Base-by-base conservation (phyloP, 2,888 invertebrate species). In the Torymus texanus region DNA sequence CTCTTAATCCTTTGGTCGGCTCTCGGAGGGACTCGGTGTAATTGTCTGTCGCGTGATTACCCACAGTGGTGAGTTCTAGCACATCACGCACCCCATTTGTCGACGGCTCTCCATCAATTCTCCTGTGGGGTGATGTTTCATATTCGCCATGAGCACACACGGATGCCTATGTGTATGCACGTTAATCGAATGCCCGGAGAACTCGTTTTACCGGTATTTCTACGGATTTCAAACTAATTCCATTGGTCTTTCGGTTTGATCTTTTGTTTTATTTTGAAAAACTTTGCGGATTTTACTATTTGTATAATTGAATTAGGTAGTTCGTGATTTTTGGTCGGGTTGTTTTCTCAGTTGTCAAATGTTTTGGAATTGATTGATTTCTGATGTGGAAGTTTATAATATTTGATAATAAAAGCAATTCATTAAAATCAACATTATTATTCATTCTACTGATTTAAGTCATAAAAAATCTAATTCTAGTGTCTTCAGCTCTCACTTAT, bases 1-100 rank as follows among this genome's bases (percentile, higher is more conserved):
- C 84, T 84, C 85, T 84, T 87, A 86, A 87, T 87, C 86, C 85
- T 85, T 85, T 84, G 73, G 82, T 80, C 83, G 79, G 80, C 78
- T 82, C 79, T 77, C 78, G 51, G 81, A 84, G 83, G 84, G 84
- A 85, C 84, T 84, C 81, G 78, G 85, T 83, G 84, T 84, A 85
- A 87, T 86, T 86, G 85, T 85, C 86, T 83, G 84, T 84, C 84
- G 84, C 85, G 83, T 85, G 85, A 86, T 87, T 85, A 85, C 84
- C 84, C 83, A 21, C 21, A 2, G 41, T 41, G 41, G 41, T 8
- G 41, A 41, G 41, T 41, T 41, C 41, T 41, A 41, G 41, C 41
- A 41, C 41, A 41, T 41, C 41, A 8, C 8, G 41, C 58, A 55
- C 65, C 70, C 14, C 24, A 14, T 53, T 62, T 53, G 18, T 55